A percentile compares a stretch with the other conserved stretches of the same genome.
These are phyloP conservation scores for Chaetorhynchus papuensis DNA, from an alignment of 2,113 vertebrate species.

Conservation along the genomic window DNA sequence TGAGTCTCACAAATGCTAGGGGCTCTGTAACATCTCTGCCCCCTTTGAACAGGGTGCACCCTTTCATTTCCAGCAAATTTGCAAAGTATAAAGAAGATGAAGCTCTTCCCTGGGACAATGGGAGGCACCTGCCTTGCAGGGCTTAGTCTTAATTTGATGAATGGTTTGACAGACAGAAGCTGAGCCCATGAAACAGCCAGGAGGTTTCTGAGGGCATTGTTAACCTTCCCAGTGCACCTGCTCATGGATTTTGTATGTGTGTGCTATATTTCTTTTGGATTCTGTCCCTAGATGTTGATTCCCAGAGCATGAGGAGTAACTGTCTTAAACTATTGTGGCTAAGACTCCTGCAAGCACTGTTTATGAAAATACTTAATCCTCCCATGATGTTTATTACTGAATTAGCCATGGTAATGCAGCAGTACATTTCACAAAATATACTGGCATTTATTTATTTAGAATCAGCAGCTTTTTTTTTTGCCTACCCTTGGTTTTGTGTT, in stretches of 20 bases:
- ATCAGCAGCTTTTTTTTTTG: not conserved
- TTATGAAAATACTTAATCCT: conserved; percentile 2
- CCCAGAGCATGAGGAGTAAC: not conserved
- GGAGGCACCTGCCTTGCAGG: not conserved
- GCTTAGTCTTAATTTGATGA: not conserved
- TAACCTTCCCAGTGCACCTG: not conserved
- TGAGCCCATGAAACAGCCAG: not conserved
- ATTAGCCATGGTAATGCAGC: not conserved
- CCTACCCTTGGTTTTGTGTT: not conserved
- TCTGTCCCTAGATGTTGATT: not conserved
- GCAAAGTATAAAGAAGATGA: not conserved
- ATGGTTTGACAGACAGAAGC: not conserved
- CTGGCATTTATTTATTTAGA: not conserved
- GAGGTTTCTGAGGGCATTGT: not conserved
- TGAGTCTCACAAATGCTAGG: not conserved
- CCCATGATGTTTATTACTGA: not conserved
- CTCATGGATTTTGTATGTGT: not conserved
- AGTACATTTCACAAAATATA: not conserved
- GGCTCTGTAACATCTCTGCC: not conserved
- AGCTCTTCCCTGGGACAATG: not conserved
- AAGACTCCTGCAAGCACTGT: not conserved
- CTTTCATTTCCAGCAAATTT: not conserved
- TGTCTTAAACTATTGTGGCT: not conserved
- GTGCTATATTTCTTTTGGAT: not conserved
- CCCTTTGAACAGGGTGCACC: not conserved